Base-by-base conservation (phyloP, 2,113 vertebrate species). In the Haemorhous mexicanus region DNA sequence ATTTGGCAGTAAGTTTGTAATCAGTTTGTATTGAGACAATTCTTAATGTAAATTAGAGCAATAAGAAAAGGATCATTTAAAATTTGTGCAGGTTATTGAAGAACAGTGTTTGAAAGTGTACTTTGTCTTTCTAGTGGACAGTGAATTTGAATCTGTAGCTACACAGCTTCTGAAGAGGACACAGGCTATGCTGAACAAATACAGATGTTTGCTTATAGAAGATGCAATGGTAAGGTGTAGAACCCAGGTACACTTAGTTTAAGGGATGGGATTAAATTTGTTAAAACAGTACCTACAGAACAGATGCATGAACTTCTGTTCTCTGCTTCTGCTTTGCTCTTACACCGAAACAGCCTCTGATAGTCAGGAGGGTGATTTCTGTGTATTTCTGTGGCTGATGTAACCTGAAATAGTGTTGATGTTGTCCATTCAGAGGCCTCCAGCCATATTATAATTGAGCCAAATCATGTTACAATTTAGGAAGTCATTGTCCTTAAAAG, bases 131-230 rank as follows among this genome's bases (percentile, higher is more conserved):
- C 41, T 92, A 99, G 99, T 99, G 97, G 99, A 99, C 95, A 98
- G 97, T 93, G 99, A 99, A 96, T 99, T 99, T 97, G 99, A 99
- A 95, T 97, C 96, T 43, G 98, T 98, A 87, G 98, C 99, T 68
- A 98, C 98, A 43, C 99, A 99, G 72, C 98, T 99, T 93, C 96
- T 99, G 83, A 99, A 98, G 95, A 99, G 98, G 97, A 99, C 99
- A 4, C 98, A 99, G 87, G 97, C 98, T 89, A 99, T 99, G 99
- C 98, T 99, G 35, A 99, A 99, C 98, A 99, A 99, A 95, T 99
- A 99, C 96, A 98, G 99, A 94, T 98, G 98, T 77, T 98, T 99
- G 74, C 98, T 99, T n/a, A 96, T 99, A 94, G 99, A 99, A 96
- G 99, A 99, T 78, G 98, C 99, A 74, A 99, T 99, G 98, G 99